Base-by-base conservation (phyloP, 2,113 vertebrate species). In the Acrocephalus kingi region DNA sequence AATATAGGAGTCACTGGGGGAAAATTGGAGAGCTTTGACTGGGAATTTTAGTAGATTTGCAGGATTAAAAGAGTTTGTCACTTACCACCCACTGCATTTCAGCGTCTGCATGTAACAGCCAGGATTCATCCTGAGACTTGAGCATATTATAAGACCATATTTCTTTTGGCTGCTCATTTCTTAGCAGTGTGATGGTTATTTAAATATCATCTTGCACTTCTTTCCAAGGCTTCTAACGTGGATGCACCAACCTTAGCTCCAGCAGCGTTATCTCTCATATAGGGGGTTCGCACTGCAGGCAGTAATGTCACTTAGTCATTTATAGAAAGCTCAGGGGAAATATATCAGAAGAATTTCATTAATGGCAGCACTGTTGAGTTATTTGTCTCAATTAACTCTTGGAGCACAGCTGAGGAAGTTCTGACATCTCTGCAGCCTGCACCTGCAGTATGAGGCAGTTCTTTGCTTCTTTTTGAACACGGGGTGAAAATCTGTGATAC, bases 381-480 rank as follows among this genome's bases (percentile, higher is more conserved):
- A 97, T 97, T 97, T 96, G 93, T 97, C 97, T 97, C 94, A 96
- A 96, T 97, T 97, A 97, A 95, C 96, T 96, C 93, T 94, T 90
- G 82, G 82, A 93, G 95, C 76, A 43, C 96, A 96, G 94, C 96
- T 94, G 95, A 94, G 94, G 89, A 96, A 96, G 89, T 94, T 90
- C 71, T 88, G 84, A 74, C 78, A 49, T 87, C 74, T 69, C 90
- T 30, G 61, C 39, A 37, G 67, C 52, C 62, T 9, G 33, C 28
- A 88, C 76, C 56, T 56, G 86, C 67, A 76, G 81, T 46, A 6
- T 8, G 52, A 74, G 67, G 56, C 75, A 13, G 31, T 27, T 91
- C 0, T 3, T 51, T 37, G 49, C 72, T 30, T 23, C 4, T 10
- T 63, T 87, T 80, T 33, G 27, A 22, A 19, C 22, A 1, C 0